Evolutionary conservation across 2,888 invertebrate genomes (phyloP), one percentile per base, ranked within the genome.

Genomic region (Phalangium opilio): DNA sequence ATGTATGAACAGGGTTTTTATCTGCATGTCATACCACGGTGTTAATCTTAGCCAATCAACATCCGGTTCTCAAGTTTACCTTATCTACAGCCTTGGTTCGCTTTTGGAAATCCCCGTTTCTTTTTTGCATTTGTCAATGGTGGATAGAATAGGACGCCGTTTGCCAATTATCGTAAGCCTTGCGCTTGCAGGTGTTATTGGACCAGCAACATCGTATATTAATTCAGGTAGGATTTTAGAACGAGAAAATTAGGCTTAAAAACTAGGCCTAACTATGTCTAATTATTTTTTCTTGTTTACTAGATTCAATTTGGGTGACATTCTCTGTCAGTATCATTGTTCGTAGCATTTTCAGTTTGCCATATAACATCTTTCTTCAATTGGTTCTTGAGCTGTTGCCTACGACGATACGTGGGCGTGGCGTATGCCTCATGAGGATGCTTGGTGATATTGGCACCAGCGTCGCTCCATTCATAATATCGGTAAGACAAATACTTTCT

Each of bases 331-430:
- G 36, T n/a, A 15, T 36, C 11, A 5, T 17, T 3, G 7, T 36
- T 7, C 70, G 86, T 14, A 85, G 86, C 58, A 81, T 83, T 53
- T 81, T 86, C 10, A 87, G 86, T 64, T 84, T 86, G 44, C 82
- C 86, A 0, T 86, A 86, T 67, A 86, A 86, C 65, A 86, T 87
- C 52, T 85, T 86, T 0, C 73, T 86, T 1, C 87, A 87, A 57
- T 87, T 86, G 65, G 85, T 84, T 0, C 85, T 86, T 0, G 87
- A 87, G 63, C 66, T 87, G 12, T 63, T 87, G 8, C 87, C 87
- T 0, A 87, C 87, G 0, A 85, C 85, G 1, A 84, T 87, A 1
- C 65, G 87, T 39, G 86, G 84, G 0, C 84, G 86, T 63, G 86
- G 85, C 0, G 83, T 87, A 0, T 83, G 85, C 0, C 68, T 85